Percentiles rank a stretch among this genome's conserved stretches.
Evolutionary conservation across 2,113 vertebrate genomes (phyloP).

Genomic region (Ibidorhyncha struthersii): DNA sequence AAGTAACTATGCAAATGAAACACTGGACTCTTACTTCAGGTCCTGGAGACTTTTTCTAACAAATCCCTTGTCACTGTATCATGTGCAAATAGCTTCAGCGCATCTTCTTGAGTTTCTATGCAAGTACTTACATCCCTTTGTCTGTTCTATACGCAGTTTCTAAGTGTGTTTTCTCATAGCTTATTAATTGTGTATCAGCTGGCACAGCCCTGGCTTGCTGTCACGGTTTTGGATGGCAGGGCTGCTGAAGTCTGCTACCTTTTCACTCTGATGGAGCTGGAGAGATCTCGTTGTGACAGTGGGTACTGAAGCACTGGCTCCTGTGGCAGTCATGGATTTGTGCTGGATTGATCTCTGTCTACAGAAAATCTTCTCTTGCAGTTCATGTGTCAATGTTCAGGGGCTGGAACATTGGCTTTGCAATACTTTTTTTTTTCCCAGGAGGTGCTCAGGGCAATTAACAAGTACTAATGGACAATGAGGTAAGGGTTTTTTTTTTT

Average conservation of each 20-base stretch:
- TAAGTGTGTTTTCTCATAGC: not conserved
- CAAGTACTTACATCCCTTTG: not conserved
- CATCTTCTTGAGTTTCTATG: not conserved
- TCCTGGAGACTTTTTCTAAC: not conserved
- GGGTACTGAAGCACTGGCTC: not conserved
- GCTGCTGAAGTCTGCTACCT: not conserved
- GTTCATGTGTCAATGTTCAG: fast-evolving
- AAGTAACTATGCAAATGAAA: not conserved
- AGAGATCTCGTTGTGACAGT: not conserved
- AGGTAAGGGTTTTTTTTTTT: not conserved
- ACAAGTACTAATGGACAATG: not conserved
- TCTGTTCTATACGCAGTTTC: not conserved
- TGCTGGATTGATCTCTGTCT: not conserved
- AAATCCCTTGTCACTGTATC: not conserved
- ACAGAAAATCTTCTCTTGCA: not conserved
- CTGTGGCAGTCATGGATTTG: not conserved
- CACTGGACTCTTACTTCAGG: not conserved
- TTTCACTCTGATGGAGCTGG: not conserved
- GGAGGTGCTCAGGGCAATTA: not conserved
- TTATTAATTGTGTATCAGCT: not conserved
- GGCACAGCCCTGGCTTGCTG: not conserved
- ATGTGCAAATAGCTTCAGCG: not conserved
- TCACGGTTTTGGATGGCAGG: not conserved
- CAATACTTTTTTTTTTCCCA: not conserved
- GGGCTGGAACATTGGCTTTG: not conserved